These are phyloP conservation scores for Oligia latruncula DNA, from an alignment of 2,888 invertebrate species.

Conservation along the genomic window DNA sequence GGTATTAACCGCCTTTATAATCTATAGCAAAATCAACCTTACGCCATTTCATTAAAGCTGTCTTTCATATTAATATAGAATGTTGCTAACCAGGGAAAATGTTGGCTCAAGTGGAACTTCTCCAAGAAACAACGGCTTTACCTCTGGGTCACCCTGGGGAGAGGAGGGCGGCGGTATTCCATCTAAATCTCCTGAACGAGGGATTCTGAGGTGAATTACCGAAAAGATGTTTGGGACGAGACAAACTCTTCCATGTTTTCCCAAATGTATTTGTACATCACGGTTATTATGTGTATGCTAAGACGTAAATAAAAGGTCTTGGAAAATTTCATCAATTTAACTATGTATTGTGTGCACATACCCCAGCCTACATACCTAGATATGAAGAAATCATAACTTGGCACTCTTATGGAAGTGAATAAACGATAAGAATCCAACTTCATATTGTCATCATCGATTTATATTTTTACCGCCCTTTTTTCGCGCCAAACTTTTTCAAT, in stretches of 20 bases:
- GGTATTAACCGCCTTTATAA: constrained; percentile 64
- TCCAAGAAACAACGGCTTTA: constrained; percentile 87
- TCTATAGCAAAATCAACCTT: constrained; percentile 59
- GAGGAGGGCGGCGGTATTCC: constrained; percentile 81
- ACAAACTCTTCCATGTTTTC: constrained; percentile 70
- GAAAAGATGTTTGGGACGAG: constrained; percentile 81
- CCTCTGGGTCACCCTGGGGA: constrained; percentile 86
- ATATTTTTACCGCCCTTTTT: constrained; percentile 82
- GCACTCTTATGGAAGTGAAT: constrained; percentile 20
- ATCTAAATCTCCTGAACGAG: constrained; percentile 86
- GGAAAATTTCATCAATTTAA: neutral
- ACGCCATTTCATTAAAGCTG: constrained; percentile 45
- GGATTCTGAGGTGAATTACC: constrained; percentile 85
- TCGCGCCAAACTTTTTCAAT: constrained; percentile 89
- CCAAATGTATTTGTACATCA: constrained; percentile 64
- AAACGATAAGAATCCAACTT: constrained; percentile 60
- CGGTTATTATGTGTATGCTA: constrained; percentile 46
- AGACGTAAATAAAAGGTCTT: constrained; percentile 20
- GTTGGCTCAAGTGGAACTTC: constrained; percentile 75
- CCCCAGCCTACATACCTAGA: neutral
- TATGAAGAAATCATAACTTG: constrained; percentile 10
- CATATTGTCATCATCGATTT: constrained; percentile 70
- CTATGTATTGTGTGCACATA: neutral
- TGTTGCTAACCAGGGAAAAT: constrained; percentile 66
- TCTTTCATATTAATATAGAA: constrained; percentile 48